Conservation (phyloP, 2,113 vertebrate genomes). For the Apeltes quadracus region DNA sequence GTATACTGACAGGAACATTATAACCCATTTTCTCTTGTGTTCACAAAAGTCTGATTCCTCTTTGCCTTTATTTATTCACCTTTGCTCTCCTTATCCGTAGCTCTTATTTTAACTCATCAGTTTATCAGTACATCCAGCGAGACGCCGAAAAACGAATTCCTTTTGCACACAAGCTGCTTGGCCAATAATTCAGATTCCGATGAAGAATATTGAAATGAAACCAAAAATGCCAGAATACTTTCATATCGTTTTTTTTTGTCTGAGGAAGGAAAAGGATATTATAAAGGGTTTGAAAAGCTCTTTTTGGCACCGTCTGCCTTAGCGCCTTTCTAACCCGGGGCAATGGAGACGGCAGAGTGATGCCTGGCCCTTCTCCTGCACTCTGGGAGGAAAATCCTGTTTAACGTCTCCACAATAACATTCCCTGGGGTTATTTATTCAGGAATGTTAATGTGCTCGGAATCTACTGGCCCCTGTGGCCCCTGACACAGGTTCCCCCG, state of each 20-base stretch:
- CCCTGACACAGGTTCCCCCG: slow-evolving; percentile 59
- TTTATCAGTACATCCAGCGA: neutral
- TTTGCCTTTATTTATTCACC: neutral
- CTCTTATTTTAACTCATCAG: neutral
- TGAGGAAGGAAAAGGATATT: slow-evolving; percentile 10
- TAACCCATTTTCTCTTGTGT: neutral
- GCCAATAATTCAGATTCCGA: neutral
- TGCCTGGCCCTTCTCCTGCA: slow-evolving; percentile 63
- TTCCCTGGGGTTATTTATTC: slow-evolving; percentile 74
- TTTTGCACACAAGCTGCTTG: neutral
- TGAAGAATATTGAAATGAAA: neutral
- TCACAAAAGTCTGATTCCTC: neutral
- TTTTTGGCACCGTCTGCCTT: slow-evolving; percentile 25
- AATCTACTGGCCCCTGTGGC: slow-evolving; percentile 60
- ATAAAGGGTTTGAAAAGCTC: slow-evolving; percentile 20
- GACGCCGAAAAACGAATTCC: neutral
- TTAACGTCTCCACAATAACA: slow-evolving; percentile 71
- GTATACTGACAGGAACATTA: neutral
- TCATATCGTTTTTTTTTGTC: slow-evolving; percentile 3
- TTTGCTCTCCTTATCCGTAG: neutral
- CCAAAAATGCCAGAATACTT: neutral
- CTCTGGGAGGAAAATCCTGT: slow-evolving; percentile 69
- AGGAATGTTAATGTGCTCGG: slow-evolving; percentile 77
- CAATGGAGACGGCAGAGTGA: slow-evolving; percentile 50
- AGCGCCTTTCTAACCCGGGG: slow-evolving; percentile 38